Base-by-base conservation (phyloP, 2,888 invertebrate genomes). In the Entomobrya proxima region DNA sequence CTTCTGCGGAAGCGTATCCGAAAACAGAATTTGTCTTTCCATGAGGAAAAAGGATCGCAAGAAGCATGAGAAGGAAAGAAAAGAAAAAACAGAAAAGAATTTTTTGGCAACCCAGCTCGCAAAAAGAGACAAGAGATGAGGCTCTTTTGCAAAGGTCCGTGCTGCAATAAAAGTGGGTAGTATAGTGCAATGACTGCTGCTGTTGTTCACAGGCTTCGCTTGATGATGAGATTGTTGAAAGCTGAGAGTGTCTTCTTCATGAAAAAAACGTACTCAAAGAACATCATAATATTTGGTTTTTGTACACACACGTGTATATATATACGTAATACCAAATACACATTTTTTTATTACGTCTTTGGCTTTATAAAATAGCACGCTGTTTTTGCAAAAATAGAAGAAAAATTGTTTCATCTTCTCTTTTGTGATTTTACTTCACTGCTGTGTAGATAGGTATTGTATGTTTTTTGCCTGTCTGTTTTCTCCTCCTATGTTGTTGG, bases 151-250 rank as follows among this genome's bases (percentile, higher is more conserved):
- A 32, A 61, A 61, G 61, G 61, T 61, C 32, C 32, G 61, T 61
- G 15, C 61, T 32, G 61, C 61, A 61, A 61, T 61, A 32, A 61
- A 61, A 61, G 15, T 50, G 11, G 32, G 61, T n/a, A n/a, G n/a
- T n/a, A 50, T 11, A 72, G 72, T 47, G 72, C 69, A 72, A 69
- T 69, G 44, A 72, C 69, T 72, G 67, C 35, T 67, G 44, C 15
- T 72, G n/a, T n/a, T 61, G 1, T 18, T 30, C 58, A 30, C 30
- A 30, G 52, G 61, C 18, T 47, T n/a, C 7, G 7, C 13, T 61
- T 21, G 61, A 27, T 61, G 61, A 61, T 32, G 61, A 32, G 69
- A 47, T 72, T 72, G 40, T 72, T 44, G 69, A 27, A 27, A 44
- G 47, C 69, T 44, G 69, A 44, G 15, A 6, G 18, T 30, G 55